phyloP scores from a whole-genome alignment of 2,797 vertebrate species.

The Hippopotamyrus pictus region DNA sequence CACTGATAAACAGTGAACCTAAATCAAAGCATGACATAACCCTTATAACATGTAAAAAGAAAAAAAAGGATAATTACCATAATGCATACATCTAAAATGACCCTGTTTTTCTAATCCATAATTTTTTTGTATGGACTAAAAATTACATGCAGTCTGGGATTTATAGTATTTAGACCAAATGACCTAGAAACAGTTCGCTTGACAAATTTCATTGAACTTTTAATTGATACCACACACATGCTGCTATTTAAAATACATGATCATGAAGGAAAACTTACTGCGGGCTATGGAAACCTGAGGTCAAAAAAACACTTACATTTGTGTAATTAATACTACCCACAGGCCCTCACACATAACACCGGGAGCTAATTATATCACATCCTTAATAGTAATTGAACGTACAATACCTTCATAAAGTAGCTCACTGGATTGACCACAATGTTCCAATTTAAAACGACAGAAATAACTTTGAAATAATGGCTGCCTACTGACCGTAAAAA shows the following conservation, averaged over 20 bases:
- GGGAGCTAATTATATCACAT: neutral
- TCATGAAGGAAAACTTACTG: neutral
- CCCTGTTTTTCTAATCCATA: conserved; percentile 14
- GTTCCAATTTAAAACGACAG: neutral
- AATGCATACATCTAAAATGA: neutral
- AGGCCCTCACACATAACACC: neutral
- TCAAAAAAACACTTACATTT: neutral
- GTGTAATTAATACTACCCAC: neutral
- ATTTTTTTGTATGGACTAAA: conserved; percentile 19
- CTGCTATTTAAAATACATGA: neutral
- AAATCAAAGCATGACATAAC: neutral
- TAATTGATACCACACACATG: neutral
- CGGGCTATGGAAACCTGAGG: neutral
- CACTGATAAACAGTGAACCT: neutral
- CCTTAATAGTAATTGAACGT: neutral
- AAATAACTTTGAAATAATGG: neutral
- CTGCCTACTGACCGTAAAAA: neutral
- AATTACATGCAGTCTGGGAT: conserved; percentile 10
- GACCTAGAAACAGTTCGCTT: neutral
- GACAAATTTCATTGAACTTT: neutral
- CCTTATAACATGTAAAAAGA: neutral
- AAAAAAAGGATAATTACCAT: neutral
- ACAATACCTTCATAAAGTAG: neutral
- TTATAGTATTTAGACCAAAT: neutral
- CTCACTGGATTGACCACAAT: neutral